Base-by-base conservation (phyloP, 2,113 vertebrate species). In the Myrmophylax atrothorax region DNA sequence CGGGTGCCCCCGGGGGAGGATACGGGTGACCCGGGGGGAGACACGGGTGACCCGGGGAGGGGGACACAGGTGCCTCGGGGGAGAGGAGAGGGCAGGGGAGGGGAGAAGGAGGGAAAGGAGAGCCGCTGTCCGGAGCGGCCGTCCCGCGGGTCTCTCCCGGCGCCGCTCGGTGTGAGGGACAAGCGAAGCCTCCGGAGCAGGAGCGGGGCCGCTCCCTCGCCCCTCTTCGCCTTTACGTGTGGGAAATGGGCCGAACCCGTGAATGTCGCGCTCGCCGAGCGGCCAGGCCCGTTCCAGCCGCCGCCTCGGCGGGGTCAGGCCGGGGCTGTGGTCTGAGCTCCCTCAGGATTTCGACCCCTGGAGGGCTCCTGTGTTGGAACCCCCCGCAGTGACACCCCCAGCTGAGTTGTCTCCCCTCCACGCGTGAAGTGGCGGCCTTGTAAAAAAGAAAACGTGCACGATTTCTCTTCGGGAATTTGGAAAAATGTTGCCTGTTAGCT, bases 371-470 rank as follows among this genome's bases (percentile, higher is more conserved):
- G 2, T 2, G 0, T 7, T 23, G n/a, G 7, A 6, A 2, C 10
- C 22, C 15, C 0, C 10, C 28, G 8, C 5, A 9, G 0, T 14
- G 37, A 4, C 3, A 0, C 7, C 24, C 33, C 26, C 29, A 20
- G 68, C 69, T 16, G 16, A 7, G 1, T 4, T 38, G 20, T 9
- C 2, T 18, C 28, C 58, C 0, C 0, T 18, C 59, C 38, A 0
- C 12, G 19, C 23, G 1, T 5, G 42, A 63, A 6, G 3, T 3
- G 9, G 7, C 17, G 4, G 35, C 0, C 0, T 1, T 40, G 40
- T 37, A 31, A 31, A 12, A 24, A 37, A 55, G 23, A 4, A 31
- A 23, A 23, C 1, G 3, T 0, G 4, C 4, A 0, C 0, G 0
- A 0, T 66, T 83, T 44, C 10, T 19, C 13, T 14, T 10, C 2